These are phyloP conservation scores for Numida meleagris DNA, from an alignment of 2,113 vertebrate genomes.

Conservation along the genomic window DNA sequence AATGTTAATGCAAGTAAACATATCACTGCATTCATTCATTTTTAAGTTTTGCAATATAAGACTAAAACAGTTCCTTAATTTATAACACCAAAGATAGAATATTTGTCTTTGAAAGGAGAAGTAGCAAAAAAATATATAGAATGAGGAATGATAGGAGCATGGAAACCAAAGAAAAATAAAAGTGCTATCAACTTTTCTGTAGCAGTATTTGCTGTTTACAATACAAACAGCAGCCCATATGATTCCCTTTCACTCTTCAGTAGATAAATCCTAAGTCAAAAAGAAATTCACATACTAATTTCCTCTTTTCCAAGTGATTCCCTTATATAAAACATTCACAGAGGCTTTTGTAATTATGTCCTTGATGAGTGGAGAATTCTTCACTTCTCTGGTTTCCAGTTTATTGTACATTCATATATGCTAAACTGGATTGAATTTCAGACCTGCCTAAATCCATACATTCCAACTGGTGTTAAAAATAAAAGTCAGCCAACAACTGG, in stretches of 20 bases:
- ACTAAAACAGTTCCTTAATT: conserved; percentile 20
- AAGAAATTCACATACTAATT: not conserved
- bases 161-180: conserved; percentile 13
- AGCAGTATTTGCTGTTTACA: not conserved
- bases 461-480: not conserved
- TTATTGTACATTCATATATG: not conserved
- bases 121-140: not conserved
- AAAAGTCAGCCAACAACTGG: not conserved
- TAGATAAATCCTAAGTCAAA: not conserved
- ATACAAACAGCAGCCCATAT: not conserved
- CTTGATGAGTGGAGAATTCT: not conserved
- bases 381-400: not conserved
- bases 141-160: not conserved
- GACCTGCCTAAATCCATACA: not conserved
- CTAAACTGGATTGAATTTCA: not conserved
- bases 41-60: conserved; percentile 2
- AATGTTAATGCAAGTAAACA: not conserved
- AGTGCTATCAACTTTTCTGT: not conserved
- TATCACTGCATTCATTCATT: not conserved
- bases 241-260: not conserved
- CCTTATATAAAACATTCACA: not conserved
- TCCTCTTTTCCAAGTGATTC: not conserved
- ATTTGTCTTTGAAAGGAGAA: conserved; percentile 24
- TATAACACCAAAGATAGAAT: conserved; percentile 2
- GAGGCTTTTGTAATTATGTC: not conserved